A percentile compares a stretch with the other conserved stretches of the same genome.
Evolutionary conservation across 1,140 invertebrate species (phyloP).

Genomic region (Diorhabda sublineata): DNA sequence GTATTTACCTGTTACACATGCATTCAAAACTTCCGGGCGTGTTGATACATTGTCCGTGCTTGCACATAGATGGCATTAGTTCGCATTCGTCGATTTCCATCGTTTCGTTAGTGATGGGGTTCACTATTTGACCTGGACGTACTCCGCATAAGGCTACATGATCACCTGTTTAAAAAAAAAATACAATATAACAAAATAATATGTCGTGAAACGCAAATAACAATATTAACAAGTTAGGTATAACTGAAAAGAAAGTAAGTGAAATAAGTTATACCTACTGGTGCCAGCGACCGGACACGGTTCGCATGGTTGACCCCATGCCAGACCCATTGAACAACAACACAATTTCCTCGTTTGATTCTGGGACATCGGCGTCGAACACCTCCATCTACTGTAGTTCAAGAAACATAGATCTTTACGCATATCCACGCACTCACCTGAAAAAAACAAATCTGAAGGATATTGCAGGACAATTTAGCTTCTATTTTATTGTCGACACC

Average conservation of each 20-base stretch:
- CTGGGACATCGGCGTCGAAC: slow-evolving; percentile 68
- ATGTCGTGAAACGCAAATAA: neutral
- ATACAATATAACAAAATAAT: neutral
- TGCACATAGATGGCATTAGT: slow-evolving; percentile 79
- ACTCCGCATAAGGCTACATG: slow-evolving; percentile 60
- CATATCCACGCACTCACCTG: slow-evolving; percentile 83
- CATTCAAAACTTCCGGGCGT: slow-evolving; percentile 73
- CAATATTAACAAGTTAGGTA: neutral
- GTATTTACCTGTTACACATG: slow-evolving; percentile 52
- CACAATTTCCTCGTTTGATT: slow-evolving; percentile 80
- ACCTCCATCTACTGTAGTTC: slow-evolving; percentile 62
- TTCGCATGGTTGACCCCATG: slow-evolving; percentile 78
- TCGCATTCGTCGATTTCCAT: slow-evolving; percentile 78
- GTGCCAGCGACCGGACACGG: slow-evolving; percentile 67
- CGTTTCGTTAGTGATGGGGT: slow-evolving; percentile 71
- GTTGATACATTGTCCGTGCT: slow-evolving; percentile 77
- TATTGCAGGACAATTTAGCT: no score
- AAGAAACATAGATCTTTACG: slow-evolving; percentile 77
- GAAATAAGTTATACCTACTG: slow-evolving; percentile 51
- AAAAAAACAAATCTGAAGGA: slow-evolving; percentile 28
- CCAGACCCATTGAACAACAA: slow-evolving; percentile 83
- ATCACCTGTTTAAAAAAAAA: slow-evolving; percentile 47
- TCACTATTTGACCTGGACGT: slow-evolving; percentile 66
- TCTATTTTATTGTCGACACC: no score
- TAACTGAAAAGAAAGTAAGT: neutral